These are phyloP conservation scores for Eolophus roseicapilla DNA, from an alignment of 2,113 vertebrate species.

Conservation along the genomic window DNA sequence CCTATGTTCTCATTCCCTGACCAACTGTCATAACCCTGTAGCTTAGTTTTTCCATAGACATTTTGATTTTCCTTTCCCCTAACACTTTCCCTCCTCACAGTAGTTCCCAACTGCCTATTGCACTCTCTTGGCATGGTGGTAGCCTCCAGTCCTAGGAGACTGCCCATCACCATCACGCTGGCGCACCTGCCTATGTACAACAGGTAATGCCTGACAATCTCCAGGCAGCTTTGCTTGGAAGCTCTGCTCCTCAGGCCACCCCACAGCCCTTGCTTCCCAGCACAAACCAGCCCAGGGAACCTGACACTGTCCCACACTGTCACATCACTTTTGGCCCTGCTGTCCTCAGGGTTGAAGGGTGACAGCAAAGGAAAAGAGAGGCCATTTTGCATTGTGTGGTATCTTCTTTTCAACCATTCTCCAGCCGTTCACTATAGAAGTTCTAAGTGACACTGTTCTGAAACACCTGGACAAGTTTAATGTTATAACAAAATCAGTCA, in stretches of 20 bases:
- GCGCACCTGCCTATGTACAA: neutral
- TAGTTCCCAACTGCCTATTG: neutral
- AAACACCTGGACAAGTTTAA: neutral
- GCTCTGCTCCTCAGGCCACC: neutral
- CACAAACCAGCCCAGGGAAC: neutral
- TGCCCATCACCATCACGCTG: neutral
- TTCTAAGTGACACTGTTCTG: neutral
- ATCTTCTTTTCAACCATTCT: neutral
- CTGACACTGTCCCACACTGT: fast-evolving
- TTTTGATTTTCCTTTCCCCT: neutral
- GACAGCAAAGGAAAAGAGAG: neutral
- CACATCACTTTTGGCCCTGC: neutral
- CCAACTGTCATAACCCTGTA: neutral
- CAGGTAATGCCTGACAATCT: neutral
- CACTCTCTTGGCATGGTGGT: neutral
- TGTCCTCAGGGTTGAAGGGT: neutral
- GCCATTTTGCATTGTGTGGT: neutral
- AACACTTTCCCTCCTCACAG: neutral
- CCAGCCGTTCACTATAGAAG: neutral
- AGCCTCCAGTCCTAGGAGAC: neutral
- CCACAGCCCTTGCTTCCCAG: neutral
- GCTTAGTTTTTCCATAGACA: neutral
- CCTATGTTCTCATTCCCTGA: neutral
- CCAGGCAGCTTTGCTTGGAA: neutral
- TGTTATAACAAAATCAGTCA: neutral